phyloP scores from a whole-genome alignment of 2,888 invertebrate genomes.

The Eulithis prunata region DNA sequence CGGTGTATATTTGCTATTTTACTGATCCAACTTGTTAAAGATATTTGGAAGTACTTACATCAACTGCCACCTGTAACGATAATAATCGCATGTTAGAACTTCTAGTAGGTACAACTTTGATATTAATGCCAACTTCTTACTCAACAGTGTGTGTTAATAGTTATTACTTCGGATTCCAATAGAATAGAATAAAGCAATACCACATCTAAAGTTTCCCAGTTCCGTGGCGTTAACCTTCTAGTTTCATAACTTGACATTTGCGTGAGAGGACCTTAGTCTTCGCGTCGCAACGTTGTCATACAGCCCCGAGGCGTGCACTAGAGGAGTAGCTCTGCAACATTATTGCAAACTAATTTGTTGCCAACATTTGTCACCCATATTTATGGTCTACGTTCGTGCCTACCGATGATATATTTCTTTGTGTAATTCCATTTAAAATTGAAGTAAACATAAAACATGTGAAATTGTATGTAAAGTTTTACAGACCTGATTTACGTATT shows the following conservation, averaged over 20 bases:
- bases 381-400: conserved; percentile 17
- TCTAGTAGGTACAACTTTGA: too few species aligned
- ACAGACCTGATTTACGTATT: too few species aligned
- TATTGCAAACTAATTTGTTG: conserved; percentile 31
- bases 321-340: conserved; percentile 21
- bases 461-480: background rate
- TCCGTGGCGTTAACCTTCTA: conserved; percentile 45
- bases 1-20: too few species aligned
- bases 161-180: background rate
- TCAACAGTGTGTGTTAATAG: background rate
- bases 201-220: conserved; percentile 26
- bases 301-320: conserved; percentile 52
- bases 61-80: too few species aligned
- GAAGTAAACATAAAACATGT: conserved; percentile 1
- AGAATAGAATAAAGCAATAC: background rate
- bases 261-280: conserved; percentile 56
- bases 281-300: conserved; percentile 57
- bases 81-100: too few species aligned
- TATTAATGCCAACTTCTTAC: too few species aligned
- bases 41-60: too few species aligned
- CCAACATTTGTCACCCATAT: conserved; percentile 28
- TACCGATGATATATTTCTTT: conserved; percentile 7
- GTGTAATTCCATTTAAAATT: conserved; percentile 2
- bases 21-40: too few species aligned
- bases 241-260: conserved; percentile 72